Evolutionary conservation across 2,888 invertebrate genomes (phyloP), one percentile per base, ranked within the genome.

Genomic region (Campoletis raptor): DNA sequence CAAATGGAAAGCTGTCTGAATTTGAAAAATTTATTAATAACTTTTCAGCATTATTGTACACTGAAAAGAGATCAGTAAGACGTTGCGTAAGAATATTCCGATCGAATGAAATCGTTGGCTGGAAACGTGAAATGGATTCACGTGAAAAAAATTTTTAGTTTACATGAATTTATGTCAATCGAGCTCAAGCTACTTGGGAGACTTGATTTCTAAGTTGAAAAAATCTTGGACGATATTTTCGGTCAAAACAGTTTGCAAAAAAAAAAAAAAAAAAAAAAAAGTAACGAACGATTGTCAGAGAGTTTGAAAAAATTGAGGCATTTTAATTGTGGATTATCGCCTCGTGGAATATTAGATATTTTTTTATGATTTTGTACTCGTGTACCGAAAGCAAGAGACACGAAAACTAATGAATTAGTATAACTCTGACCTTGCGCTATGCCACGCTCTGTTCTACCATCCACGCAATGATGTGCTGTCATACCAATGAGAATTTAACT

Each of bases 401-500:
- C 21, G 67, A 83, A 48, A 40, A 61, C 74, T 73, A 67, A 21
- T 79, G 36, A 30, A 61, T 30, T 84, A 86, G 81, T 78, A 67
- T 78, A 84, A 86, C 81, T 81, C 86, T 90, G 88, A 93, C 92
- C 93, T 93, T 91, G 90, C 93, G 92, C 93, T 93, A 92, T 92
- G 92, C 92, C 92, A 93, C 92, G 92, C 92, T 94, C 93, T 92
- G 92, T 92, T 93, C 93, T 93, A 91, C 90, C 91, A 90, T 92
- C 90, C 92, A 93, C 91, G 93, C 94, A 93, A 94, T 92, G 94
- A 94, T 94, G 94, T 94, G 94, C 94, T 94, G 94, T 94, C 94
- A 94, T 94, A 94, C 94, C 94, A 94, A 94, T 91, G 91, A 93
- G 91, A 91, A 90, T 91, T 73, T 83, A 74, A 76, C 83, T 77